Base-by-base conservation (phyloP, 2,888 invertebrate species). In the Papilio gigon region DNA sequence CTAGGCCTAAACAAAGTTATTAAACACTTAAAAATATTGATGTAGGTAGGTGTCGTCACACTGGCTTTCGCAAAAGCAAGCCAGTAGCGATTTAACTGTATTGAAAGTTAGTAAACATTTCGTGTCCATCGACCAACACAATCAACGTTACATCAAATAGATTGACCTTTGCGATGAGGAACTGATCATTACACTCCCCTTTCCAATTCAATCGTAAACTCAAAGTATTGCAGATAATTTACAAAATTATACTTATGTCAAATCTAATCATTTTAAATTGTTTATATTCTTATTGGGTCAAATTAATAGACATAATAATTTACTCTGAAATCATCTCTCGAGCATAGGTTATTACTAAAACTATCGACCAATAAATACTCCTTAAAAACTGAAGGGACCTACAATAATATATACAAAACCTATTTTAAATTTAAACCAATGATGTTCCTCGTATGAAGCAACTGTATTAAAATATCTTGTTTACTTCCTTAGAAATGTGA, bases 101-200 rank as follows among this genome's bases (percentile, higher is more conserved):
- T 53, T 27, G 14, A 14, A 12, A 12, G 8, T 56, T 56, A 56
- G 17, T 17, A 56, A 56, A 56, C 17, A 56, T 11, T 30, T n/a
- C 60, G 60, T 40, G 60, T 22, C 8, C n/a, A 60, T 40, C 60
- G 30, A 14, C 40, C 8, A 17, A 61, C 30, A 44, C 42, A 61
- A 63, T 47, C 63, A 63, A n/a, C 47, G 14, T 50, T 63, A 50
- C n/a, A 63, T 12, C 63, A 50, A 47, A 53, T 17, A 22, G 20
- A 22, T 33, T n/a, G n/a, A n/a, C n/a, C n/a, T n/a, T n/a, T n/a
- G n/a, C n/a, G n/a, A n/a, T n/a, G n/a, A n/a, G n/a, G n/a, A n/a
- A n/a, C n/a, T n/a, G 33, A 25, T 17, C 27, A 42, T 61, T 61
- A 58, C 12, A 42, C n/a, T 27, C 27, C 44, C 61, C 61, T 30